Percentiles rank a stretch among this genome's conserved stretches.
Conservation (phyloP, 2,888 invertebrate species). For the Eupeodes latifasciatus region DNA sequence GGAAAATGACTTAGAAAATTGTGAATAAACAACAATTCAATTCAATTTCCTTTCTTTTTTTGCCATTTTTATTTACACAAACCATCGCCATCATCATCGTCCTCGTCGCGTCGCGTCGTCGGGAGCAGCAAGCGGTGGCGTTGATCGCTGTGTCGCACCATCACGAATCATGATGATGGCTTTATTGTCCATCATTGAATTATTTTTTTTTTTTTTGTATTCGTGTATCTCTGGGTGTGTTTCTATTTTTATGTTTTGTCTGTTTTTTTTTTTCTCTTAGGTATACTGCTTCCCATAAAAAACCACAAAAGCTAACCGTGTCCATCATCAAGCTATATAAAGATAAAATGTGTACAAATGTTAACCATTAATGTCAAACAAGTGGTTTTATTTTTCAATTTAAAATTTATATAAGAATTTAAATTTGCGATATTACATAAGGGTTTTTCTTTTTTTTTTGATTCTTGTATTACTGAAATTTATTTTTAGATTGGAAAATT, state of each 20-base stretch:
- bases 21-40: constrained; percentile 29
- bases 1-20: constrained; percentile 19
- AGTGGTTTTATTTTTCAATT: constrained; percentile 20
- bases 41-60: constrained; percentile 18
- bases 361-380: constrained; percentile 18
- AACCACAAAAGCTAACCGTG: constrained; percentile 5
- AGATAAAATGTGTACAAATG: constrained; percentile 25
- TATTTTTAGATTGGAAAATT: neutral
- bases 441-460: neutral
- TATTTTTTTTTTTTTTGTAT: neutral
- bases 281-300: neutral
- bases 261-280: neutral
- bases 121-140: too few relatives aligned
- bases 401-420: constrained; percentile 3
- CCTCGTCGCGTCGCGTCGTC: neutral
- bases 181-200: constrained; percentile 1
- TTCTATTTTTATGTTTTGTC: too few relatives aligned
- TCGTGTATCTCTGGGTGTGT: neutral
- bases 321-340: constrained; percentile 9
- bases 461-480: neutral
- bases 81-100: neutral
- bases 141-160: too few relatives aligned
- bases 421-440: neutral
- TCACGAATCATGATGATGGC: neutral
- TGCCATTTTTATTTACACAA: constrained; percentile 21